Base-by-base conservation (phyloP, 2,888 invertebrate species). In the Creontiades dilutus region DNA sequence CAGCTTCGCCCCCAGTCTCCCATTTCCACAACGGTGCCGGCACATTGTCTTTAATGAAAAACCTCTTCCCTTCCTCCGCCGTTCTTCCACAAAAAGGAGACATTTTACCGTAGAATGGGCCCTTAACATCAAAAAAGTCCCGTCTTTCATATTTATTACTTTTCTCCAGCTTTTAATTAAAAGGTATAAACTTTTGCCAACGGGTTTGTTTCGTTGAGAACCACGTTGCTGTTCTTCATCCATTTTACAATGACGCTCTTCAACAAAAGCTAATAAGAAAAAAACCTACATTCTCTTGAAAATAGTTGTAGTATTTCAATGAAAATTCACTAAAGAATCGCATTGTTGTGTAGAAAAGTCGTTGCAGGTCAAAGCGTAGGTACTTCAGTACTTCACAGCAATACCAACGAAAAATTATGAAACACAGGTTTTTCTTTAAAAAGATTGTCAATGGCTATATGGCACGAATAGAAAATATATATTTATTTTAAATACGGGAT, bases 11-110 rank as follows among this genome's bases (percentile, higher is more conserved):
- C 68, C 13, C 76, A 46, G 14, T 78, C 46, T 16, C 46, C 47
- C 19, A n/a, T 47, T 78, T 78, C 78, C 78, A 78, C 78, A 46
- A 78, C 37, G 37, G 78, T 78, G 47, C 78, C 78, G 46, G 37
- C 47, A 78, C 78, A 78, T 78, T 78, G 78, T 78, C 78, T 78
- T 47, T 78, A 78, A 78, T 78, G 78, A 78, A 78, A 78, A 78
- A 37, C 78, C 78, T 78, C 78, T 47, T 47, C 47, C 37, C 37
- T 16, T 46, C 78, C 46, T n/a, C 28, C 46, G 37, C 78, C 11
- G 37, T 14, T 27, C 23, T 68, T 23, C 68, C 68, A 1, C 78
- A 78, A 78, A 78, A 78, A 78, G 37, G 78, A 78, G 47, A 37
- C 78, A 78, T 78, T 78, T 78, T 46, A 46, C 78, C 78, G 47